These are phyloP conservation scores for Phalloptychus januarius DNA, from an alignment of 2,797 vertebrate species.

Conservation along the genomic window DNA sequence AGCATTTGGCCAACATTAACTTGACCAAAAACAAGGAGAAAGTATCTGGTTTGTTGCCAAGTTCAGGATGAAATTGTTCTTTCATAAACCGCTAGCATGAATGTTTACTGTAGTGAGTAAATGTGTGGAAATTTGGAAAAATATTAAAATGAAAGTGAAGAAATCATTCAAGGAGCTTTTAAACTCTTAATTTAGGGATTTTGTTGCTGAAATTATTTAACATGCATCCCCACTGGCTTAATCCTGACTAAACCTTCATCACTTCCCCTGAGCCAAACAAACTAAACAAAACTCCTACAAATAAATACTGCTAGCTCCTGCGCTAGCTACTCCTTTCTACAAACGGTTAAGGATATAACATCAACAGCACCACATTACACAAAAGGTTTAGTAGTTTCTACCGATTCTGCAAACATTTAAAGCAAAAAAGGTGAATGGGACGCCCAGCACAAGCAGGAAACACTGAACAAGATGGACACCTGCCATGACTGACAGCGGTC, in stretches of 20 bases:
- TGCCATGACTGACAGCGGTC: slow-evolving; percentile 46
- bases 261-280: slow-evolving; percentile 11
- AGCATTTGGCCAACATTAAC: neutral
- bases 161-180: neutral
- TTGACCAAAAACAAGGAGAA: neutral
- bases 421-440: slow-evolving; percentile 76
- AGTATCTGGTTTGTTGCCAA: neutral
- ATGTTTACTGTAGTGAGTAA: neutral
- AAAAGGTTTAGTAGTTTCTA: slow-evolving; percentile 31
- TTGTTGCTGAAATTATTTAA: neutral
- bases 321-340: slow-evolving; percentile 1
- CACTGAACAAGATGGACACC: slow-evolving; percentile 70
- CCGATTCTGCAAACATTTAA: slow-evolving; percentile 53
- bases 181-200: neutral
- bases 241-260: neutral
- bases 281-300: slow-evolving; percentile 15
- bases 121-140: neutral
- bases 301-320: slow-evolving; percentile 8
- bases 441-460: slow-evolving; percentile 77
- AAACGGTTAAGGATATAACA: slow-evolving; percentile 2
- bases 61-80: neutral
- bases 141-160: neutral
- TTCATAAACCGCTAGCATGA: neutral
- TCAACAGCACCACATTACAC: slow-evolving; percentile 27
- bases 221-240: slow-evolving; percentile 34